Conservation (phyloP, 2,888 invertebrate species). For the Rapana venosa region DNA sequence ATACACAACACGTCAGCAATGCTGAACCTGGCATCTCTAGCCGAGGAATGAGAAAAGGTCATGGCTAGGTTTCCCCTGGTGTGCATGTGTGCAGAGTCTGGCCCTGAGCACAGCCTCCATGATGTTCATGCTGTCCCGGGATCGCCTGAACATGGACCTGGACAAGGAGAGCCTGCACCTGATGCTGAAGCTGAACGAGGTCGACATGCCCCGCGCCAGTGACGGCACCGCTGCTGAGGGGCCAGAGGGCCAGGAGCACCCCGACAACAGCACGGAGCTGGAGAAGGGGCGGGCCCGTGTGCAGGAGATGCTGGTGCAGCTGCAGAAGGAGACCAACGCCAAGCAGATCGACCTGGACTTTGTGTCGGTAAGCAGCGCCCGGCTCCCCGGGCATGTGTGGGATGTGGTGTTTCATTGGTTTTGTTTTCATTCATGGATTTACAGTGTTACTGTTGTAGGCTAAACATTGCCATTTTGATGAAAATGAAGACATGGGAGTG, state of each 20-base stretch:
- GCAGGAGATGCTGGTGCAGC: constrained; percentile 92
- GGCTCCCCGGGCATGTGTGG: too few relatives aligned
- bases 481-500: too few relatives aligned
- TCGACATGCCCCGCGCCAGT: constrained; percentile 55
- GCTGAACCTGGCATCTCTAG: too few relatives aligned
- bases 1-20: too few relatives aligned
- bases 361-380: constrained; percentile 46
- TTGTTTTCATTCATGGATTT: too few relatives aligned
- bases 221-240: background rate
- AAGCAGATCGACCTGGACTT: constrained; percentile 51
- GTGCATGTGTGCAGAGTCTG: constrained; percentile 78
- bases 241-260: constrained; percentile 41
- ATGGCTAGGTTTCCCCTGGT: too few relatives aligned
- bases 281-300: constrained; percentile 89
- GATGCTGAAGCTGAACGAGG: constrained; percentile 91
- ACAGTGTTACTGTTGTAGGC: too few relatives aligned
- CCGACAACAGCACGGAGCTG: constrained; percentile 57
- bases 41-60: too few relatives aligned
- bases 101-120: constrained; percentile 96
- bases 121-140: constrained; percentile 97
- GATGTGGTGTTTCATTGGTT: too few relatives aligned
- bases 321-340: constrained; percentile 85
- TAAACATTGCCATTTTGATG: too few relatives aligned
- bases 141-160: constrained; percentile 96
- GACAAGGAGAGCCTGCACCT: constrained; percentile 93